Percentiles rank a stretch among this genome's conserved stretches.
Evolutionary conservation across 2,888 invertebrate species (phyloP).

Genomic region (Dascillus cervinus): DNA sequence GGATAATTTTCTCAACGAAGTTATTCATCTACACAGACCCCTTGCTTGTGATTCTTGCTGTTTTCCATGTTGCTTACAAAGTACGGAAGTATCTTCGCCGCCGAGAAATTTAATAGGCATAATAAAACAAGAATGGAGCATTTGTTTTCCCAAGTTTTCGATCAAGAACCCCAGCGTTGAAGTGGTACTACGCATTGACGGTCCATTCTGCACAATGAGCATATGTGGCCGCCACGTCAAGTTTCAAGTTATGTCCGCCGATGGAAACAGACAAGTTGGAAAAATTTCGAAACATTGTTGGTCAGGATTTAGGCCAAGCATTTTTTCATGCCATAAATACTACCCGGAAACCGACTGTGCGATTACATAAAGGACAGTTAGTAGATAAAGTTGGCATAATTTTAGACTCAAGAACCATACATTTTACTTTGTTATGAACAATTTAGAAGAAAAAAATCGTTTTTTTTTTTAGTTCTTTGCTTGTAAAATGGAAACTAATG

Average conservation of each 20-base stretch:
- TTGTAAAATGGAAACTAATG: too few species aligned
- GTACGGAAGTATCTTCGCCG: constrained; percentile 68
- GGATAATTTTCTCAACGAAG: constrained; percentile 75
- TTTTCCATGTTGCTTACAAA: constrained; percentile 79
- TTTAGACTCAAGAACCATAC: too few species aligned
- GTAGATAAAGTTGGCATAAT: constrained; percentile 78
- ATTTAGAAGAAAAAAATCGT: too few species aligned
- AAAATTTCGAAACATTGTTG: constrained; percentile 79
- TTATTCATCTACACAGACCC: constrained; percentile 77
- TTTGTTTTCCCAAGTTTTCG: constrained; percentile 63
- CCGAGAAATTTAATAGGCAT: constrained; percentile 63
- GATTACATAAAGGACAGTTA: too few species aligned
- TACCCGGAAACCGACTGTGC: too few species aligned
- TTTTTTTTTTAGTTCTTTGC: too few species aligned
- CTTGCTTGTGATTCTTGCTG: constrained; percentile 75
- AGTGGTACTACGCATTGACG: constrained; percentile 68
- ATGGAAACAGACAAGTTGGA: constrained; percentile 65
- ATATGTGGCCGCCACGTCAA: constrained; percentile 75
- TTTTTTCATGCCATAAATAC: constrained; percentile 74
- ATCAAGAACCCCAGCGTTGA: constrained; percentile 69
- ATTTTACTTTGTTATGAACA: too few species aligned
- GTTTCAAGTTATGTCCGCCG: constrained; percentile 65
- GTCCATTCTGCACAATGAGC: constrained; percentile 70
- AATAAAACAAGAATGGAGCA: constrained; percentile 69
- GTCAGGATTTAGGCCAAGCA: constrained; percentile 67